Conservation (phyloP, 1,140 invertebrate species). For the Brachionus manjavacas region DNA sequence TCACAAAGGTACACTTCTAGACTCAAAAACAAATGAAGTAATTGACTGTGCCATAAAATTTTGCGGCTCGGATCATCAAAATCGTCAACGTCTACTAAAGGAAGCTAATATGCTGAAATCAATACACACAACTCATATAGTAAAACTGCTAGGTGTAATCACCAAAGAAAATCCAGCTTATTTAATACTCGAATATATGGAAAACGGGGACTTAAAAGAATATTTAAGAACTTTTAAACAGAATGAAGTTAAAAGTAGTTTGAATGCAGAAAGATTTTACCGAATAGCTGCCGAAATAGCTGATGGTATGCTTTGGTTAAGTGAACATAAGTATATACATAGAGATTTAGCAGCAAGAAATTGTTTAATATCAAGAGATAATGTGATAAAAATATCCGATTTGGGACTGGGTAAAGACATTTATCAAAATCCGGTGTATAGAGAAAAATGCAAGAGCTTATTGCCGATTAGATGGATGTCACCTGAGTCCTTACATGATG, state of each 20-base stretch:
- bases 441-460: slow-evolving; percentile 64
- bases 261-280: slow-evolving; percentile 64
- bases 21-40: background rate
- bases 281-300: slow-evolving; percentile 95
- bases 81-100: slow-evolving; percentile 16
- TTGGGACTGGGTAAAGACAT: slow-evolving; percentile 63
- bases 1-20: slow-evolving; percentile 2
- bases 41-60: slow-evolving; percentile 28
- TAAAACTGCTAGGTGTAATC: slow-evolving; percentile 7
- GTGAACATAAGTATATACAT: slow-evolving; percentile 90
- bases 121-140: background rate
- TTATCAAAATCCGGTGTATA: background rate
- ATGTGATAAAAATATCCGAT: slow-evolving; percentile 57
- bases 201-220: slow-evolving; percentile 34
- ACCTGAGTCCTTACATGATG: background rate
- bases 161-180: background rate
- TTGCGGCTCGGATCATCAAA: slow-evolving; percentile 35
- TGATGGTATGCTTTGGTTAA: slow-evolving; percentile 89
- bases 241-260: background rate
- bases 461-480: slow-evolving; percentile 35
- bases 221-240: background rate
- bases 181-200: background rate
- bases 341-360: slow-evolving; percentile 91
- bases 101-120: slow-evolving; percentile 32
- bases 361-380: slow-evolving; percentile 68